Evolutionary conservation across 2,888 invertebrate genomes (phyloP).

Genomic region (Orthosia gracilis): DNA sequence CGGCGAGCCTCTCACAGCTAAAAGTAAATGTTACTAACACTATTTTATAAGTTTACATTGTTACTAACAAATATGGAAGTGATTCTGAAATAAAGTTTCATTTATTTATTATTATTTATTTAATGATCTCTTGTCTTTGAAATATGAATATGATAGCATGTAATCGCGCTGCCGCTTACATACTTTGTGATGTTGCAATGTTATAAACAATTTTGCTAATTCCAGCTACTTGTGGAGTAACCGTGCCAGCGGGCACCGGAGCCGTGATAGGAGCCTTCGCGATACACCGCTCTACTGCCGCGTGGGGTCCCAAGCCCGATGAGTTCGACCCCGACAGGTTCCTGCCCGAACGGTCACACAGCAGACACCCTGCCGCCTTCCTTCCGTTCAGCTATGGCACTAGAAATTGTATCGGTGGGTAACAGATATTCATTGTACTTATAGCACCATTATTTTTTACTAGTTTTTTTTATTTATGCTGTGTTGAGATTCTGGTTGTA

Average conservation of each 20-base stretch:
- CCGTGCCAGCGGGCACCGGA: conserved; percentile 85
- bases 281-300: conserved; percentile 85
- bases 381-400: conserved; percentile 88
- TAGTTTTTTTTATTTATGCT: no score
- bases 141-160: not conserved
- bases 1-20: no score
- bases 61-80: no score
- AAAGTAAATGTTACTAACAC: no score
- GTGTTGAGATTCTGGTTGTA: no score
- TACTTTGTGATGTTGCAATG: no score
- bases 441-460: not conserved
- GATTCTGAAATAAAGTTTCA: no score
- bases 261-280: conserved; percentile 86
- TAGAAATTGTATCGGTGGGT: conserved; percentile 87
- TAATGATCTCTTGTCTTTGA: not conserved
- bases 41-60: no score
- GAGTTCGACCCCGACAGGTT: conserved; percentile 92
- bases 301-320: conserved; percentile 90
- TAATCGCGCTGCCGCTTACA: no score
- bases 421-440: not conserved
- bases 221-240: conserved; percentile 82
- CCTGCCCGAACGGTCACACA: conserved; percentile 85
- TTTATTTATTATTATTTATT: no score
- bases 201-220: conserved; percentile 18
- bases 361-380: conserved; percentile 86